Percentiles rank a stretch among this genome's conserved stretches.
Evolutionary conservation across 2,888 invertebrate genomes (phyloP).

Genomic region (Dasysyrphus tricinctus): DNA sequence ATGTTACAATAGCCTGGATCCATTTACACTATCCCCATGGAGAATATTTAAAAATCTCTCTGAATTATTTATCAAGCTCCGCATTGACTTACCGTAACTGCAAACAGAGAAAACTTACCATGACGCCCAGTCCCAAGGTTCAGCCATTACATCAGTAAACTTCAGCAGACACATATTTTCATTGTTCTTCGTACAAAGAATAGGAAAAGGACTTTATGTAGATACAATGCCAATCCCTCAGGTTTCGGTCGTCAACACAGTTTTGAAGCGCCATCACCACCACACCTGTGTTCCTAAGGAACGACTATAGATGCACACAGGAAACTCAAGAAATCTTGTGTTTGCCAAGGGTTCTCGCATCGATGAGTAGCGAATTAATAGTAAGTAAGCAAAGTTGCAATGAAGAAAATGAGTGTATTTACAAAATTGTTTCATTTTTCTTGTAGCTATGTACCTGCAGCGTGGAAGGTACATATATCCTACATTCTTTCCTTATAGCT

Average conservation of each 20-base stretch:
- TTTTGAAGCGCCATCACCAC: conserved; percentile 15
- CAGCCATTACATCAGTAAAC: conserved; percentile 55
- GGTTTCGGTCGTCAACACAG: conserved; percentile 54
- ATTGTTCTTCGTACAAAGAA: conserved; percentile 50
- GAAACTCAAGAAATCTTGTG: too few species aligned
- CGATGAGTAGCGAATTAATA: conserved; percentile 67
- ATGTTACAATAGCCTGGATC: conserved; percentile 22
- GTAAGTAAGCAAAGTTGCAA: conserved; percentile 64
- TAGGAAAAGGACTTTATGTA: conserved; percentile 25
- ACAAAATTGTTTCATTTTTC: conserved; percentile 42
- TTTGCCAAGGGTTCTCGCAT: conserved; percentile 52
- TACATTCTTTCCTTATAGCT: too few species aligned
- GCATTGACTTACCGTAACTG: conserved; percentile 38
- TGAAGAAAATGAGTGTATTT: conserved; percentile 64
- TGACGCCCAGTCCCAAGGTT: conserved; percentile 14
- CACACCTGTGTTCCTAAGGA: background rate
- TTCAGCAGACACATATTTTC: conserved; percentile 62
- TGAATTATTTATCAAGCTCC: conserved; percentile 52
- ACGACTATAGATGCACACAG: background rate
- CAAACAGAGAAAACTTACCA: conserved; percentile 42
- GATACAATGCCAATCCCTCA: conserved; percentile 47
- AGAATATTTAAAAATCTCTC: conserved; percentile 52
- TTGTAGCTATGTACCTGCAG: too few species aligned
- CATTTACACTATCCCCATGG: background rate
- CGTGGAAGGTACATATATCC: too few species aligned